These are phyloP conservation scores for Peromyscus californicus DNA, from an alignment of 2,113 vertebrate genomes.

Conservation along the genomic window DNA sequence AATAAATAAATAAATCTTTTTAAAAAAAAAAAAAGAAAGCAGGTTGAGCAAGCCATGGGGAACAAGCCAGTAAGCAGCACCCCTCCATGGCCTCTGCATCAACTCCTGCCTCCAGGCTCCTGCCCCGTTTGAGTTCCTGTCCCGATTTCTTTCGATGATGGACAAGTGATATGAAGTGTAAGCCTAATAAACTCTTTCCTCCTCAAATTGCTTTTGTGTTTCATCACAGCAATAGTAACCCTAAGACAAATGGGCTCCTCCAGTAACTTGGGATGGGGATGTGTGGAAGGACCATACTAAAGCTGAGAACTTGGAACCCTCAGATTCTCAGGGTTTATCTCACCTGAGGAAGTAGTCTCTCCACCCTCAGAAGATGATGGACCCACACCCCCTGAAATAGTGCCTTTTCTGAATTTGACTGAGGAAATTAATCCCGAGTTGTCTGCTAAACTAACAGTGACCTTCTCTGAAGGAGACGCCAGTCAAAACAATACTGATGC, in stretches of 20 bases:
- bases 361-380: no score
- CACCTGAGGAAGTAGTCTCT: not conserved
- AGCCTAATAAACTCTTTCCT: not conserved
- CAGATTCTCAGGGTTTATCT: not conserved
- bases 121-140: not conserved
- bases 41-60: no score
- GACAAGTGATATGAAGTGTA: not conserved
- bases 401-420: no score
- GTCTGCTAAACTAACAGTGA: no score
- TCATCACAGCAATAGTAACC: not conserved
- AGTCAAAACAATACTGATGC: no score
- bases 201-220: not conserved
- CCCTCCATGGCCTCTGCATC: no score
- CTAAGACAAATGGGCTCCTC: not conserved
- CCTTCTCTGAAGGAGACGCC: no score
- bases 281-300: not conserved
- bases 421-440: no score
- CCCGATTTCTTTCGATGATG: not conserved
- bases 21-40: no score
- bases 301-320: not conserved
- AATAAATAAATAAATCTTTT: no score
- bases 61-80: not conserved
- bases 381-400: no score
- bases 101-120: not conserved
- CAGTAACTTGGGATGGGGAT: not conserved